Evolutionary conservation across 2,888 invertebrate genomes (phyloP), one percentile per base, ranked within the genome.

Genomic region (Osedax frankpressi): DNA sequence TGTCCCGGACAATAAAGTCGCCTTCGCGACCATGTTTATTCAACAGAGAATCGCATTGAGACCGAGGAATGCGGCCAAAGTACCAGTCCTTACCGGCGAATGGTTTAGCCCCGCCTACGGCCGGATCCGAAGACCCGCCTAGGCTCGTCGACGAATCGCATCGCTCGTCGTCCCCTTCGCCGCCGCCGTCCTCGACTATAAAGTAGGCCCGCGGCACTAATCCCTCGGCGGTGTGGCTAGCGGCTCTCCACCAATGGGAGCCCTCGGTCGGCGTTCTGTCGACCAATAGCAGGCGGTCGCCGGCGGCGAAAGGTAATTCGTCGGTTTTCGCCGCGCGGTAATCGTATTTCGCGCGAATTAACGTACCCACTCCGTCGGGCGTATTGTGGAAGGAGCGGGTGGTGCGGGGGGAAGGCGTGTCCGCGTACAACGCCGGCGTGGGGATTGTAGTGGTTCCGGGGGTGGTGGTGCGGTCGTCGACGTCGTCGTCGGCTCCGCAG

Each of bases 171-270:
- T 72, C 30, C 2, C 76, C 74, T 3, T 19, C 6, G 6, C 27
- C 26, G 14, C 30, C 72, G 24, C 70, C 72, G 2, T 76, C 76
- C 11, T 77, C 76, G 24, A 76, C 77, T 60, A 83, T 82, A 44
- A 44, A 44, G 78, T 86, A 86, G 78, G 86, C 86, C 62, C 81
- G 88, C 62, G 97, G 98, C 81, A 98, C 95, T 80, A 98, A 89
- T 73, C 97, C 97, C 76, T 92, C 88, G 86, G 92, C 91, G 3
- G 96, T 96, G 84, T 91, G 90, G 73, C 90, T 89, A 6, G 44
- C 44, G 73, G 97, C 97, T 83, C 92, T 91, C 88, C 91, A 94
- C 98, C 98, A 98, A 87, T 98, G 97, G 6, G 98, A 97, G 88
- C 98, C 98, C 76, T 94, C 92, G 3, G 91, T 89, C 6, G 97